Evolutionary conservation across 2,888 invertebrate species (phyloP).

Genomic region (Mythimna loreyi): DNA sequence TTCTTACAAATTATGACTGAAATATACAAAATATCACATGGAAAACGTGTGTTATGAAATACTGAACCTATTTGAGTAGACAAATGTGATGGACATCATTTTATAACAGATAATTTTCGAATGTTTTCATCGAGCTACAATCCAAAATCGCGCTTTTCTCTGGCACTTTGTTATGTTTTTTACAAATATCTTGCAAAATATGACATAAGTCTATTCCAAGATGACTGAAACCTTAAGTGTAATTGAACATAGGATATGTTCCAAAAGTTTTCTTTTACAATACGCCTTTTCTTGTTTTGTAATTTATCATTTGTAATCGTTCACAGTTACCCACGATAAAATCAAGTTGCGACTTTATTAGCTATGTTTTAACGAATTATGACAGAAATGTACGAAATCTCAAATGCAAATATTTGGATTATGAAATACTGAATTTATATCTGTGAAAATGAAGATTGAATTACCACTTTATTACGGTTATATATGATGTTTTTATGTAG

Average conservation of each 20-base stretch:
- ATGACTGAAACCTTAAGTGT: constrained; percentile 8
- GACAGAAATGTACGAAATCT: too few relatives aligned
- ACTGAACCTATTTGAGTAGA: background rate
- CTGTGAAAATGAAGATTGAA: too few relatives aligned
- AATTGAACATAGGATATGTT: background rate
- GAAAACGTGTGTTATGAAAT: background rate
- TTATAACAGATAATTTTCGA: background rate
- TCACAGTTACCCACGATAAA: too few relatives aligned
- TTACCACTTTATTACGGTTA: too few relatives aligned
- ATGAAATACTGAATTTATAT: too few relatives aligned
- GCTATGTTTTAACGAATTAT: too few relatives aligned
- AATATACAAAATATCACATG: background rate
- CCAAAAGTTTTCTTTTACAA: background rate
- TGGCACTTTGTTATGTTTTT: background rate
- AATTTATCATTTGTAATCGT: background rate
- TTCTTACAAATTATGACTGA: constrained; percentile 29
- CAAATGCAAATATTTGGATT: too few relatives aligned
- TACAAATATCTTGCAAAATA: background rate
- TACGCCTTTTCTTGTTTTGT: background rate
- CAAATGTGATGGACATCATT: background rate
- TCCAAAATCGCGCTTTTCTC: background rate
- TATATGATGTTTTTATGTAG: too few relatives aligned
- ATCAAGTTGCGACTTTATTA: too few relatives aligned
- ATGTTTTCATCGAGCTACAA: background rate
- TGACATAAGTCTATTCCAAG: constrained; percentile 4